Conservation (phyloP, 2,797 vertebrate species). For the Parauchenoglanis punctatus region DNA sequence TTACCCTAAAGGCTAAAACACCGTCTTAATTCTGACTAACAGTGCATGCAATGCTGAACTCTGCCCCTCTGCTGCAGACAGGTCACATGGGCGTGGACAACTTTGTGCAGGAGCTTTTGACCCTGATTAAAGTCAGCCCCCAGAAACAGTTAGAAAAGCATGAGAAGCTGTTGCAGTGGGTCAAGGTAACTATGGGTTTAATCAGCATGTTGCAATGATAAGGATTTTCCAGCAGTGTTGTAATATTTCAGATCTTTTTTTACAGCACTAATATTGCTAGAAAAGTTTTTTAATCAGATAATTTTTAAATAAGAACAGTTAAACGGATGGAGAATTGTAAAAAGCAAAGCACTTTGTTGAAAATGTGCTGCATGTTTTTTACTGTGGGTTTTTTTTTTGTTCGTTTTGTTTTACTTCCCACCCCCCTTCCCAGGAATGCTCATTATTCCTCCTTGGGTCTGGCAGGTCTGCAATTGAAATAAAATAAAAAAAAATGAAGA, state of each 20-base stretch:
- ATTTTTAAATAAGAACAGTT: too few relatives aligned
- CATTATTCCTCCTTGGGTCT: background rate
- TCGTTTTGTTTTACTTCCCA: background rate
- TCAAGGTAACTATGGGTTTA: constrained; percentile 58
- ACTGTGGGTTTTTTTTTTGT: too few relatives aligned
- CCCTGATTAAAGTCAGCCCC: constrained; percentile 56
- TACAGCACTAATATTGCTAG: background rate
- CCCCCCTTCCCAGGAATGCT: background rate
- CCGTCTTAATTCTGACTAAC: background rate
- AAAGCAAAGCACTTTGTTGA: too few relatives aligned
- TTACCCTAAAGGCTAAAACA: background rate
- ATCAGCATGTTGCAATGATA: background rate
- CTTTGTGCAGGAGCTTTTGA: constrained; percentile 67
- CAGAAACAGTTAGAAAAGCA: constrained; percentile 57
- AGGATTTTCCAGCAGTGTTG: background rate
- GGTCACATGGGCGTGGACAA: constrained; percentile 54
- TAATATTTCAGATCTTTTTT: background rate
- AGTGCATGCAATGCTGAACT: background rate
- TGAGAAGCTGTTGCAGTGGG: constrained; percentile 63
- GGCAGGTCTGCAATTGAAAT: background rate
- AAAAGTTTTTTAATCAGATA: too few relatives aligned
- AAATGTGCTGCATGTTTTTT: background rate
- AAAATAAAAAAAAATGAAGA: background rate
- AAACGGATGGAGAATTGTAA: too few relatives aligned
- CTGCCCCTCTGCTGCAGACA: constrained; percentile 53